Evolutionary conservation across 2,113 vertebrate genomes (phyloP), one percentile per base, ranked within the genome.

Genomic region (Gulo gulo): DNA sequence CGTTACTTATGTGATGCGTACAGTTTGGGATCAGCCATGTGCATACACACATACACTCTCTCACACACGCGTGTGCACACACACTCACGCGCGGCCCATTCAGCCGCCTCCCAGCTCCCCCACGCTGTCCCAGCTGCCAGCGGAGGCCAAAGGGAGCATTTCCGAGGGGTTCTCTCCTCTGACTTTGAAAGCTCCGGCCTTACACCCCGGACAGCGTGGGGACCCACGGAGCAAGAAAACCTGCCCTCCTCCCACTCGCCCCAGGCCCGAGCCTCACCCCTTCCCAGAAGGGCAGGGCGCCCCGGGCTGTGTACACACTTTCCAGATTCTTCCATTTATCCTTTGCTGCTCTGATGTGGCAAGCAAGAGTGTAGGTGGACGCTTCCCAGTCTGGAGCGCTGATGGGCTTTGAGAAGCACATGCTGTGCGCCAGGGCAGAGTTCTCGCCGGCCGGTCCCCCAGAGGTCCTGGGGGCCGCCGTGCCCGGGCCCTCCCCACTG

Each of bases 231-330:
- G 23, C 16, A 26, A 31, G 18, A 50, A 42, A 13, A 31, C n/a
- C 34, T 52, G 4, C 11, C 15, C 23, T 81, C 74, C 18, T 20
- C 50, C 34, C 20, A 9, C 7, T 7, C 0, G 20, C 0, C 7
- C 34, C 34, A 55, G 9, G 50, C 23, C 61, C 45, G 29, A 7
- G 45, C 45, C 34, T 42, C 39, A 16, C 20, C 7, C 18, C 18
- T 10, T 36, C 26, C 50, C 34, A 39, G 13, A 52, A 61, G 31
- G 59, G 26, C 24, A 74, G 52, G 36, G 6, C 36, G 42, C 4
- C 7, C 21, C 61, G 29, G 74, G 23, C 6, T 4, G 7, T 0
- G 14, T 14, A 6, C 2, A 4, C 31, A 21, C 23, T 5, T 34
- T 31, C 57, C 81, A 29, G 24, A 26, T 55, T 50, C 59, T 61